phyloP scores from a whole-genome alignment of 92 coral and sea anemone genomes.

The Palythoa grandiflora region DNA sequence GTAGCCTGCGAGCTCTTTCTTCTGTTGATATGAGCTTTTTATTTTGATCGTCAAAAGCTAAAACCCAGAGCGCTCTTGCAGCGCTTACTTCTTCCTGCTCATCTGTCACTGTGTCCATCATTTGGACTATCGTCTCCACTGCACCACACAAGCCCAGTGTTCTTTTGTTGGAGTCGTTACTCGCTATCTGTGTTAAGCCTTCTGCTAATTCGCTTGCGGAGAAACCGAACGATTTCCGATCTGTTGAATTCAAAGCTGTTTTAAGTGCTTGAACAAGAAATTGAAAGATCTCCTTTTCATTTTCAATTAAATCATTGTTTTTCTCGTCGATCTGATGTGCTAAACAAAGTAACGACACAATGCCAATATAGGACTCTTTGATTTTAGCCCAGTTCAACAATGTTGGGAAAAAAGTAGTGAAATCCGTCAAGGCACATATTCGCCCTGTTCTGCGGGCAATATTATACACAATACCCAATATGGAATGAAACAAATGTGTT shows the following conservation, averaged over 20 bases:
- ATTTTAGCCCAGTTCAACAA: slow-evolving; percentile 60
- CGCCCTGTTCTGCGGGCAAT: slow-evolving; percentile 41
- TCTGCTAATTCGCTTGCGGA: slow-evolving; percentile 69
- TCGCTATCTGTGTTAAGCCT: slow-evolving; percentile 60
- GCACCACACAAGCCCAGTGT: slow-evolving; percentile 69
- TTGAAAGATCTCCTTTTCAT: slow-evolving; percentile 45
- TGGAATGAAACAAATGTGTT: background rate
- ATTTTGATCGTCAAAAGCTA: slow-evolving; percentile 78
- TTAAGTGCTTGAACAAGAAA: slow-evolving; percentile 47
- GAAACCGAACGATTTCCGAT: slow-evolving; percentile 60
- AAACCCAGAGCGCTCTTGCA: slow-evolving; percentile 70
- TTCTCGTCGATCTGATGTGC: slow-evolving; percentile 66
- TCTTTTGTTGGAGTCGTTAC: slow-evolving; percentile 59
- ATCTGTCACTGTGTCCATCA: slow-evolving; percentile 58
- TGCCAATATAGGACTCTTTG: slow-evolving; percentile 40
- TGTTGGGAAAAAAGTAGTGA: slow-evolving; percentile 15
- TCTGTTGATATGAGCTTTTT: slow-evolving; percentile 48
- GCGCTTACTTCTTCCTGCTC: slow-evolving; percentile 60
- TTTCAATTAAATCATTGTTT: slow-evolving; percentile 55
- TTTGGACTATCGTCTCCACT: slow-evolving; percentile 55
- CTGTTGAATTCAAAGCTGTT: slow-evolving; percentile 43
- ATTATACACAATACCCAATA: slow-evolving; percentile 26
- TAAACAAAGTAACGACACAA: slow-evolving; percentile 46
- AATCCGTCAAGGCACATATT: background rate
- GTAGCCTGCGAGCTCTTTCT: slow-evolving; percentile 36